A percentile compares a stretch with the other conserved stretches of the same genome.
Evolutionary conservation across 1,140 invertebrate species (phyloP).

Genomic region (Drosophila rufa): DNA sequence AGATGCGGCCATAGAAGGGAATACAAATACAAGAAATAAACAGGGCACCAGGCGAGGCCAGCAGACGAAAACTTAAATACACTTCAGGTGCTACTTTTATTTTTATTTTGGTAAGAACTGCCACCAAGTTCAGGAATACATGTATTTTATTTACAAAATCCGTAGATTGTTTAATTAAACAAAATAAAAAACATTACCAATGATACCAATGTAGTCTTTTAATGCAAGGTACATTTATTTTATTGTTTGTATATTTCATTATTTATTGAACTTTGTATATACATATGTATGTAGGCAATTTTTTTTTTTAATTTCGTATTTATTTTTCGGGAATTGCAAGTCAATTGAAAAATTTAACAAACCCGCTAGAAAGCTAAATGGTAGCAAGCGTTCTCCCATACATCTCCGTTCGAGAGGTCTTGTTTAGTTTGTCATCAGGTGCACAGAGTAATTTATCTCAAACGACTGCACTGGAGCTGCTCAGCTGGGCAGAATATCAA

Average conservation of each 20-base stretch:
- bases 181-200: not conserved
- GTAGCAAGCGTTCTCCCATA: not conserved
- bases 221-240: not conserved
- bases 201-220: no score
- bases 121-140: not conserved
- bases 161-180: not conserved
- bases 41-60: not conserved
- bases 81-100: not conserved
- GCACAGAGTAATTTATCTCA: slow-evolving; percentile 81
- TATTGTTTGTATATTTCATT: not conserved
- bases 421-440: slow-evolving; percentile 77
- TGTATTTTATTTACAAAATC: no score
- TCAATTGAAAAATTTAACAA: no score
- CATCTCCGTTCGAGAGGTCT: slow-evolving; percentile 18
- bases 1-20: slow-evolving; percentile 60
- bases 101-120: not conserved
- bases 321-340: not conserved
- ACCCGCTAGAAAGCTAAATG: not conserved
- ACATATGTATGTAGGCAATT: no score
- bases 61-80: slow-evolving; percentile 3
- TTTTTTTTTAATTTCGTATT: not conserved
- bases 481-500: slow-evolving; percentile 33
- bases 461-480: slow-evolving; percentile 62
- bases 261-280: not conserved
- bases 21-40: slow-evolving; percentile 21